Conservation (phyloP, 1,140 invertebrate genomes). For the Drusus annulatus region DNA sequence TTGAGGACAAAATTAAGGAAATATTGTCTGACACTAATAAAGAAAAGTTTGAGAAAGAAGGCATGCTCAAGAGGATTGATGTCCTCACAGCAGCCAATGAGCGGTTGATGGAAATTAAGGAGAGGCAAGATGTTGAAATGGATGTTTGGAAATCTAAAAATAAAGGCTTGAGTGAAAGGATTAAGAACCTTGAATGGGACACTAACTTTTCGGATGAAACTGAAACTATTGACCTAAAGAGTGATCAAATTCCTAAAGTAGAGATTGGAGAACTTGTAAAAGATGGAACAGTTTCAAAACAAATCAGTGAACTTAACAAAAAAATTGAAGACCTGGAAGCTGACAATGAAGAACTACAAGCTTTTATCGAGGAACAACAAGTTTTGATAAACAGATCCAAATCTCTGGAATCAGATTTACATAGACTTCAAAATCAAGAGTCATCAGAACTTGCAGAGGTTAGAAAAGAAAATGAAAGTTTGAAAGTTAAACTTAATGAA, state of each 20-base stretch:
- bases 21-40: constrained; percentile 72
- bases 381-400: constrained; percentile 52
- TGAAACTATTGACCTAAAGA: constrained; percentile 43
- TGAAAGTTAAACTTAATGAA: constrained; percentile 62
- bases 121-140: constrained; percentile 82
- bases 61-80: constrained; percentile 80
- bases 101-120: constrained; percentile 82
- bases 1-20: constrained; percentile 78
- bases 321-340: constrained; percentile 75
- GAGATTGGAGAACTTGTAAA: neutral
- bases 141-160: constrained; percentile 80
- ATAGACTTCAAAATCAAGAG: constrained; percentile 26
- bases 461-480: constrained; percentile 59
- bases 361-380: constrained; percentile 74
- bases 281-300: neutral
- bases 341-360: constrained; percentile 82
- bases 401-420: constrained; percentile 29
- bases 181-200: constrained; percentile 76
- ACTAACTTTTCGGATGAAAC: constrained; percentile 60
- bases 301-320: constrained; percentile 66
- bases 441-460: constrained; percentile 40
- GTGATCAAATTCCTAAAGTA: neutral
- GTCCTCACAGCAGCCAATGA: constrained; percentile 84
- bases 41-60: constrained; percentile 77
- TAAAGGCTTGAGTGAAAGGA: constrained; percentile 76